Percentiles rank a stretch among this genome's conserved stretches.
phyloP scores from a whole-genome alignment of 2,797 vertebrate genomes.

The Thripadectes ignobilis region DNA sequence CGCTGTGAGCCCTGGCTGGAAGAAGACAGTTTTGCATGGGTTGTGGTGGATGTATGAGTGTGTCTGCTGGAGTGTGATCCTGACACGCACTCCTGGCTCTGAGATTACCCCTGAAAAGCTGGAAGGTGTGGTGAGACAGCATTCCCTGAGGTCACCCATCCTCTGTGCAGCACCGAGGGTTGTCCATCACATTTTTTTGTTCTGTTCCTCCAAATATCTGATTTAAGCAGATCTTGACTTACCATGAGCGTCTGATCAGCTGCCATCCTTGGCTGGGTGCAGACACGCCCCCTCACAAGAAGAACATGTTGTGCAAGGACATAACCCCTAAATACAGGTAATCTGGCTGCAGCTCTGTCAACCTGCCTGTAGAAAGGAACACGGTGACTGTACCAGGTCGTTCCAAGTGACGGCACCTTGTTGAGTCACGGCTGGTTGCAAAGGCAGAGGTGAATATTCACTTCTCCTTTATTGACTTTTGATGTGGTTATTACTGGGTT shows the following conservation, averaged over 20 bases:
- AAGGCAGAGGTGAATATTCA: neutral
- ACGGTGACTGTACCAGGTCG: rapidly evolving
- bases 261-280: neutral
- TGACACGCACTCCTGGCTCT: rapidly evolving
- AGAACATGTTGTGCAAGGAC: neutral
- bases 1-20: neutral
- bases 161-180: rapidly evolving
- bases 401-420: neutral
- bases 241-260: neutral
- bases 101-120: neutral
- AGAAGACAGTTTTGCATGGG: neutral
- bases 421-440: neutral
- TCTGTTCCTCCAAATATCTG: neutral
- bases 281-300: neutral
- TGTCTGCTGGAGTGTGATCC: neutral
- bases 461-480: neutral
- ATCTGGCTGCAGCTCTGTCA: neutral
- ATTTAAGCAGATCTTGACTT: neutral
- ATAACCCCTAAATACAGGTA: neutral
- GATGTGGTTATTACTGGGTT: neutral
- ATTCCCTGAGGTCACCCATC: neutral
- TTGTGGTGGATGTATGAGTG: neutral
- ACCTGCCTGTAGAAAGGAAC: neutral
- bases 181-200: neutral
- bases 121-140: neutral